Conservation (phyloP, 1,140 invertebrate genomes). For the Helicoverpa armigera region DNA sequence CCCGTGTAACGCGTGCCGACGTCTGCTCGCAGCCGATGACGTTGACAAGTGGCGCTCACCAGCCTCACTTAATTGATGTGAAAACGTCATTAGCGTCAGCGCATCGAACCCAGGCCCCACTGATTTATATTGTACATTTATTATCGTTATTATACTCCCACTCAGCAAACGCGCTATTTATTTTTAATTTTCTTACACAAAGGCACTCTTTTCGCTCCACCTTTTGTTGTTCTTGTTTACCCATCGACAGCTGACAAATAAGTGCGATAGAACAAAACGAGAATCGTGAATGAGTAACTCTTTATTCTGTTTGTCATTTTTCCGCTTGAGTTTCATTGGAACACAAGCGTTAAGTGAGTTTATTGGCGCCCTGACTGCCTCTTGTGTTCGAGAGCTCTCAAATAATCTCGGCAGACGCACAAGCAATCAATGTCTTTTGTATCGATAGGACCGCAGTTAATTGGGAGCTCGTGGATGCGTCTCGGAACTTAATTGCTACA, state of each 20-base stretch:
- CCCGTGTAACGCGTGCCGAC: not conserved
- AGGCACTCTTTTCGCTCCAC: not conserved
- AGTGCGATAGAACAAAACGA: constrained; percentile 4
- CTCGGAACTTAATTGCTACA: constrained; percentile 44
- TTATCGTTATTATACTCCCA: constrained; percentile 18
- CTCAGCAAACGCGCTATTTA: constrained; percentile 18
- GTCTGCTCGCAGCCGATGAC: constrained; percentile 4
- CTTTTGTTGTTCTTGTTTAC: not conserved
- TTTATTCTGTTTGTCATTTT: constrained; percentile 37
- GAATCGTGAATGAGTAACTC: constrained; percentile 12
- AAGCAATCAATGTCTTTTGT: constrained; percentile 45
- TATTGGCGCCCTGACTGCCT: not conserved
- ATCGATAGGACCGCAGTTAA: constrained; percentile 32
- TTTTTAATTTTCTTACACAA: constrained; percentile 40
- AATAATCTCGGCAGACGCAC: not conserved
- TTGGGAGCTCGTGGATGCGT: constrained; percentile 22
- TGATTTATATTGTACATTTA: constrained; percentile 40
- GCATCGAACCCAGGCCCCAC: constrained; percentile 1
- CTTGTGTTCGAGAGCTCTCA: not conserved
- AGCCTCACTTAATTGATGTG: constrained; percentile 26
- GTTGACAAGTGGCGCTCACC: constrained; percentile 21
- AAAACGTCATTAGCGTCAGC: constrained; percentile 38
- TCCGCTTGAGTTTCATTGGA: constrained; percentile 5
- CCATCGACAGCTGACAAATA: constrained; percentile 22
- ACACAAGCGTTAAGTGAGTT: constrained; percentile 18